Conservation (phyloP, 2,113 vertebrate genomes). For the Gallinago paraguaiae region DNA sequence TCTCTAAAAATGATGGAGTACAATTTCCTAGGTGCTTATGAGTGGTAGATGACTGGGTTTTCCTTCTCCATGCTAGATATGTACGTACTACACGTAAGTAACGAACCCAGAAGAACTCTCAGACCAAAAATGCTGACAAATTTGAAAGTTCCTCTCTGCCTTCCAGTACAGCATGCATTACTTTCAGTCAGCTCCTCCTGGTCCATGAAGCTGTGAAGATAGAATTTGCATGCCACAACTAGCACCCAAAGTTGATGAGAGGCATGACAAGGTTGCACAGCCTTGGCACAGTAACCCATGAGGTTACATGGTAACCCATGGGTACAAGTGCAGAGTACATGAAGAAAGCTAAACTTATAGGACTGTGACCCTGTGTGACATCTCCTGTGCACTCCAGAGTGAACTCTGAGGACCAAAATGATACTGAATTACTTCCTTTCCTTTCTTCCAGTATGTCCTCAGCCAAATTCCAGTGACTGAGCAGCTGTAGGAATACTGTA, state of each 20-base stretch:
- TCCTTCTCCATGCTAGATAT: neutral
- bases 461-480: neutral
- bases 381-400: neutral
- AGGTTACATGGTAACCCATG: no score
- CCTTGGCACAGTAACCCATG: neutral
- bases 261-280: neutral
- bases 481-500: neutral
- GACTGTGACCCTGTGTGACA: neutral
- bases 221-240: neutral
- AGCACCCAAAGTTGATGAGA: neutral
- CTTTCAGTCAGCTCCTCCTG: neutral
- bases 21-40: neutral
- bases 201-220: neutral
- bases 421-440: neutral
- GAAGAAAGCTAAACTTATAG: neutral
- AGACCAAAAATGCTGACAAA: neutral
- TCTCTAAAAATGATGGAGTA: neutral
- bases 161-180: neutral
- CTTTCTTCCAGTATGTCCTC: neutral
- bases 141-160: neutral
- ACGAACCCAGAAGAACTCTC: neutral
- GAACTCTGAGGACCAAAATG: neutral
- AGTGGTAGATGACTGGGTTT: neutral
- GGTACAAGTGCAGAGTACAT: neutral
- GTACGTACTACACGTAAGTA: neutral